These are phyloP conservation scores for Meandrusa payeni DNA, from an alignment of 2,888 invertebrate species.

Conservation along the genomic window DNA sequence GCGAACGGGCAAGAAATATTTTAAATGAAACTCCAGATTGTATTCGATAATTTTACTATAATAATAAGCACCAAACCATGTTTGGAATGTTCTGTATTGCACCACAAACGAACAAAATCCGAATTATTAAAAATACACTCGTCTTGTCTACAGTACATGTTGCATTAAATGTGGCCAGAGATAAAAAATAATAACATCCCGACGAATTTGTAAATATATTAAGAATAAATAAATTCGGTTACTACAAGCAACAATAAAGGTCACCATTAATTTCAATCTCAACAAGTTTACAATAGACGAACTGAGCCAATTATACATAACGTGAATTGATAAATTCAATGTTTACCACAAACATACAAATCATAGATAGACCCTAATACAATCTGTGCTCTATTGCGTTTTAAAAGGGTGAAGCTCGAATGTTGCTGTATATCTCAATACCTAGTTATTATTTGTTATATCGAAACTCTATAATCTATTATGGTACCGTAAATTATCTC, in stretches of 20 bases:
- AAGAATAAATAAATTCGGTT: slow-evolving; percentile 58
- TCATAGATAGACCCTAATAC: no score
- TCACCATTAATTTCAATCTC: slow-evolving; percentile 56
- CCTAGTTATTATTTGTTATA: no score
- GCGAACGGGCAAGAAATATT: slow-evolving; percentile 47
- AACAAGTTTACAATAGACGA: slow-evolving; percentile 26
- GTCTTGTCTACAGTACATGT: slow-evolving; percentile 38
- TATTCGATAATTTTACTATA: slow-evolving; percentile 72
- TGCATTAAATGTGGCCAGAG: slow-evolving; percentile 35
- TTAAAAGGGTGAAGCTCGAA: no score
- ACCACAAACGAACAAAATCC: slow-evolving; percentile 66
- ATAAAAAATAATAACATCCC: slow-evolving; percentile 37
- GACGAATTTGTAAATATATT: slow-evolving; percentile 33
- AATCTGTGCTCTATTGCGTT: no score
- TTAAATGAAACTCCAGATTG: slow-evolving; percentile 65
- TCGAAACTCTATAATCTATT: no score
- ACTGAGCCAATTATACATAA: slow-evolving; percentile 27
- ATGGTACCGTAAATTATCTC: no score
- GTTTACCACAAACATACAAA: slow-evolving; percentile 4
- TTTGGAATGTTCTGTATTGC: slow-evolving; percentile 80
- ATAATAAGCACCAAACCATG: slow-evolving; percentile 77
- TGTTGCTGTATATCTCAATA: no score
- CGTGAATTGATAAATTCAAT: slow-evolving; percentile 24
- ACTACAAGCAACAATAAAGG: slow-evolving; percentile 66
- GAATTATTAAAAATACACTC: slow-evolving; percentile 50